Evolutionary conservation across 2,888 invertebrate species (phyloP), one percentile per base, ranked within the genome.

Genomic region (Oligia fasciuncula): DNA sequence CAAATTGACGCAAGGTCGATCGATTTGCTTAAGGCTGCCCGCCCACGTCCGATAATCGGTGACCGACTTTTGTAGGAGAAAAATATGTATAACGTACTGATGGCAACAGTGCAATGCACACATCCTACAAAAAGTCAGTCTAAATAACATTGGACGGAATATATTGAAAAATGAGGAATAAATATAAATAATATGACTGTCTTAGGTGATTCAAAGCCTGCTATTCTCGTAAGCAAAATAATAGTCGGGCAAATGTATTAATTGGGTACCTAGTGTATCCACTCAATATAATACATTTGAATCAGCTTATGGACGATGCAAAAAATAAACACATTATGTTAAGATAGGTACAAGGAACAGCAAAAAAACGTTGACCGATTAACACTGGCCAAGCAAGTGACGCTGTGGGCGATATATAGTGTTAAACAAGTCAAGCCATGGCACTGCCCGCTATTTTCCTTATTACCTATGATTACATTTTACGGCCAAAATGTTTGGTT

Each of bases 391-490:
- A 29, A 66, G 51, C 73, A 35, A 72, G 51, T n/a, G 9, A 11
- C 23, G 87, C 85, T 73, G 85, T 74, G 62, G 85, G 87, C 85
- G 60, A 69, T 49, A 75, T 46, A 66, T 76, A 68, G 67, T 73
- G 40, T 40, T 66, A 57, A 67, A 67, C 68, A 76, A 65, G 23
- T 67, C 54, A 40, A 76, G 62, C 35, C 75, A 40, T 87, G 73
- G 76, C 85, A 74, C 60, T 80, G 71, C 57, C 74, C 71, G 80
- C 63, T 75, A 74, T 80, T 77, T 88, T 85, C 76, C 88, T 86
- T 86, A 84, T 80, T 73, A 78, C 77, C 79, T 66, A 78, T 88
- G 78, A 87, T 87, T 88, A 81, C 40, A 88, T 67, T 81, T 23
- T 77, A 72, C 49, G 49, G n/a, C 73, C 62, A 84, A 81, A 88